These are phyloP conservation scores for Laticauda colubrina DNA, from an alignment of 2,113 vertebrate genomes.

Conservation along the genomic window DNA sequence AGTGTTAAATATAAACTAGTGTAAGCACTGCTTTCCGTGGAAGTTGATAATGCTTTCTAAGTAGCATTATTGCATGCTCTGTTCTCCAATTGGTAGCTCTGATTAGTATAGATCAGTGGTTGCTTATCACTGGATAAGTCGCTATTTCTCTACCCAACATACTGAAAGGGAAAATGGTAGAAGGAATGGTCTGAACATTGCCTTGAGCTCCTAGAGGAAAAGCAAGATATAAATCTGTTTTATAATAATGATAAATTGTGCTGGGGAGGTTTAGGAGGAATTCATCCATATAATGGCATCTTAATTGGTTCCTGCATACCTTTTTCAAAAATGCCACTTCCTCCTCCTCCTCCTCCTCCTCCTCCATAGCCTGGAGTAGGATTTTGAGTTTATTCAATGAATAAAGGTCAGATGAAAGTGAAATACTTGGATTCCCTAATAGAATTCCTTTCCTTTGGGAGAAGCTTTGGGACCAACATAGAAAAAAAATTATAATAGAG, in stretches of 20 bases:
- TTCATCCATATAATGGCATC: background rate
- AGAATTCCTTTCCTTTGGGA: background rate
- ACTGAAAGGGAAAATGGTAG: background rate
- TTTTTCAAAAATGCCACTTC: background rate
- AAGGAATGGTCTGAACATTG: background rate
- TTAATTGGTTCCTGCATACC: background rate
- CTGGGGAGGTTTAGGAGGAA: background rate
- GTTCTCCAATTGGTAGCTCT: background rate
- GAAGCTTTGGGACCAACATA: background rate
- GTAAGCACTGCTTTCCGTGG: background rate
- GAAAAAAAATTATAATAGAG: background rate
- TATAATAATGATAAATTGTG: background rate
- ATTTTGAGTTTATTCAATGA: background rate
- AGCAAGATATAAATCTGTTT: background rate
- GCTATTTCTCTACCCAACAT: background rate
- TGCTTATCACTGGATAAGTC: background rate
- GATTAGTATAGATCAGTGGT: background rate
- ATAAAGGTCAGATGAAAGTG: background rate
- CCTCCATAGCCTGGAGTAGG: background rate
- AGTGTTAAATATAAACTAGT: constrained; percentile 5
- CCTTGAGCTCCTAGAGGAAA: background rate
- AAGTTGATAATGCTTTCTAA: background rate
- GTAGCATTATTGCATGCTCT: background rate
- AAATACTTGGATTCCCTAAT: background rate
- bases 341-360: background rate